Conservation (phyloP, 92 coral and sea anemone genomes). For the Heliopora coerulea region DNA sequence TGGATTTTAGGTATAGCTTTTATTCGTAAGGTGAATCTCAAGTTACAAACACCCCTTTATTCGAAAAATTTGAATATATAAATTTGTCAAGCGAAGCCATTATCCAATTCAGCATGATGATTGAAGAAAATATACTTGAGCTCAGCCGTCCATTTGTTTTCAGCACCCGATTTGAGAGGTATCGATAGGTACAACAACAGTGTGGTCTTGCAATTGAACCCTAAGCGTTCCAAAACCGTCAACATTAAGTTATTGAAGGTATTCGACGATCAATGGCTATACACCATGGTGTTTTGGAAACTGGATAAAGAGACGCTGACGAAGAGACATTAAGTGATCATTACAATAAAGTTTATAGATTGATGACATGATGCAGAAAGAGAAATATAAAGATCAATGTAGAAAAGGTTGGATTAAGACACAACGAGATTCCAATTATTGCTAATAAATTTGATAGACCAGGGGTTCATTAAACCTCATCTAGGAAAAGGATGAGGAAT, state of each 20-base stretch:
- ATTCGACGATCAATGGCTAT: conserved; percentile 29
- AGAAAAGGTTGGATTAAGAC: conserved; percentile 39
- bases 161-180: conserved; percentile 39
- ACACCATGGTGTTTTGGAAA: conserved; percentile 42
- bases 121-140: conserved; percentile 43
- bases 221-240: conserved; percentile 32
- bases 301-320: conserved; percentile 40
- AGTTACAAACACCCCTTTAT: conserved; percentile 37
- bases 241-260: too few relatives aligned
- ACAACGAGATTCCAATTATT: conserved; percentile 45
- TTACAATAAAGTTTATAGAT: conserved; percentile 42
- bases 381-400: conserved; percentile 40
- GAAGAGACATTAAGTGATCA: conserved; percentile 49
- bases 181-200: conserved; percentile 37
- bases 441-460: conserved; percentile 32
- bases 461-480: conserved; percentile 43
- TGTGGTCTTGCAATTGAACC: conserved; percentile 26
- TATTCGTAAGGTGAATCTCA: conserved; percentile 40
- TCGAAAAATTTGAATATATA: conserved; percentile 50
- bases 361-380: conserved; percentile 47
- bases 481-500: conserved; percentile 45
- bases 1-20: conserved; percentile 52
- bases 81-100: conserved; percentile 41
- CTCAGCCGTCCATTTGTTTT: conserved; percentile 38
- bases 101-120: conserved; percentile 48